Conservation (phyloP, 2,113 vertebrate genomes). For the Plectropomus leopardus region DNA sequence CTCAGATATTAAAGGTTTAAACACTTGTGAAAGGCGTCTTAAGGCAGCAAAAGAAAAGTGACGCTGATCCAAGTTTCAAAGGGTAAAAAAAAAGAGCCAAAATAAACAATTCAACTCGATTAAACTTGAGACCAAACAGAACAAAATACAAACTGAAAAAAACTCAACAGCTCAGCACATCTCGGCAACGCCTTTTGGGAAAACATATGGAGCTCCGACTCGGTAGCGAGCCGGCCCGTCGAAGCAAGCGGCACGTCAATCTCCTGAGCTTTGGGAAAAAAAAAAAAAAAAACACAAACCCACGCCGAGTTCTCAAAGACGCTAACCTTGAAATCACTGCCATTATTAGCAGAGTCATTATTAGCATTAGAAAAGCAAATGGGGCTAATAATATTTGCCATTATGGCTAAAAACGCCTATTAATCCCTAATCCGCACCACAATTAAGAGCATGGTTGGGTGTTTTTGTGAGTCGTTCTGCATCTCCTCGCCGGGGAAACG, state of each 20-base stretch:
- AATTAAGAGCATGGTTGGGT: slow-evolving; percentile 82
- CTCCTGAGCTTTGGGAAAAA: slow-evolving; percentile 78
- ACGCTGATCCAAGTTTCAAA: too few species aligned
- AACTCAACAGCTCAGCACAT: slow-evolving; percentile 40
- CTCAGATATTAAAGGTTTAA: too few species aligned
- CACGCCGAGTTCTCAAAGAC: slow-evolving; percentile 64
- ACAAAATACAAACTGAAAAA: slow-evolving; percentile 5
- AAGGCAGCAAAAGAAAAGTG: too few species aligned
- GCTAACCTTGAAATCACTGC: slow-evolving; percentile 81
- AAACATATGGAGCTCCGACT: slow-evolving; percentile 75
- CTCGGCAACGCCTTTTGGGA: slow-evolving; percentile 58
- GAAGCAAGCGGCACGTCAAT: slow-evolving; percentile 71
- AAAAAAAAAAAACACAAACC: slow-evolving; percentile 24
- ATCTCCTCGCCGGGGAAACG: slow-evolving; percentile 64
- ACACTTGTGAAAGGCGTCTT: too few species aligned
- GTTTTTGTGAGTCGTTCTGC: slow-evolving; percentile 77
- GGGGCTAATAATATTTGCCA: slow-evolving; percentile 85
- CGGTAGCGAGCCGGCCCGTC: slow-evolving; percentile 56
- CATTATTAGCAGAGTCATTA: slow-evolving; percentile 84
- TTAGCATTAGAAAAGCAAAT: slow-evolving; percentile 86
- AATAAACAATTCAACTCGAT: background rate
- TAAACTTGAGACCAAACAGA: slow-evolving; percentile 1
- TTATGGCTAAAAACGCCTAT: slow-evolving; percentile 85
- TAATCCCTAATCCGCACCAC: slow-evolving; percentile 86
- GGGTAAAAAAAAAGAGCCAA: background rate